Evolutionary conservation across 2,113 vertebrate genomes (phyloP).

Genomic region (Eclectus roratus): DNA sequence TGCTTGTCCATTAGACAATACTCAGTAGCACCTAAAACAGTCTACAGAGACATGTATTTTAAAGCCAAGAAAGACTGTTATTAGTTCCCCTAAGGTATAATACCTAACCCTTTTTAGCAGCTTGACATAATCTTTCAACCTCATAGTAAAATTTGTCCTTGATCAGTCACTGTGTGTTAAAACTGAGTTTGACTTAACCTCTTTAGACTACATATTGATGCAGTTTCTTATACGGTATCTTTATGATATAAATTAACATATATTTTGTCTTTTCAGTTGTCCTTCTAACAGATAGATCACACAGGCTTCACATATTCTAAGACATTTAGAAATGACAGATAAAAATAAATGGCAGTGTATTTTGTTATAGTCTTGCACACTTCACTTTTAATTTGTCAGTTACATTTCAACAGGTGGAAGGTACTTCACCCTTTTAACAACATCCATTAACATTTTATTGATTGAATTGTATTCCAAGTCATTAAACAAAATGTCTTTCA

Average conservation of each 20-base stretch:
- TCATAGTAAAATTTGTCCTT: background rate
- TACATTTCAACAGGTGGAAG: background rate
- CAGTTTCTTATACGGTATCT: background rate
- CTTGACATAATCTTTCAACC: background rate
- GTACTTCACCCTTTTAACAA: background rate
- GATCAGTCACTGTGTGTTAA: background rate
- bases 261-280: background rate
- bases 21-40: background rate
- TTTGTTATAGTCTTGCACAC: background rate
- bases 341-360: background rate
- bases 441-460: constrained; percentile 16
- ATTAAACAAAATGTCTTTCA: constrained; percentile 19
- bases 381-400: background rate
- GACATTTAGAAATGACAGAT: background rate
- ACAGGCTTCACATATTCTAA: background rate
- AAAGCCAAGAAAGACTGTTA: background rate
- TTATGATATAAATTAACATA: background rate
- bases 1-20: background rate
- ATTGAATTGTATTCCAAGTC: constrained; percentile 32
- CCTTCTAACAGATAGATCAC: background rate
- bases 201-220: background rate
- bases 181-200: background rate
- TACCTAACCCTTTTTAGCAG: background rate
- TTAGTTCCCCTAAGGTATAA: background rate
- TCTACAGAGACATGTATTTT: background rate